Percentiles rank a stretch among this genome's conserved stretches.
These are phyloP conservation scores for Lophius piscatorius DNA, from an alignment of 2,113 vertebrate genomes.

Conservation along the genomic window DNA sequence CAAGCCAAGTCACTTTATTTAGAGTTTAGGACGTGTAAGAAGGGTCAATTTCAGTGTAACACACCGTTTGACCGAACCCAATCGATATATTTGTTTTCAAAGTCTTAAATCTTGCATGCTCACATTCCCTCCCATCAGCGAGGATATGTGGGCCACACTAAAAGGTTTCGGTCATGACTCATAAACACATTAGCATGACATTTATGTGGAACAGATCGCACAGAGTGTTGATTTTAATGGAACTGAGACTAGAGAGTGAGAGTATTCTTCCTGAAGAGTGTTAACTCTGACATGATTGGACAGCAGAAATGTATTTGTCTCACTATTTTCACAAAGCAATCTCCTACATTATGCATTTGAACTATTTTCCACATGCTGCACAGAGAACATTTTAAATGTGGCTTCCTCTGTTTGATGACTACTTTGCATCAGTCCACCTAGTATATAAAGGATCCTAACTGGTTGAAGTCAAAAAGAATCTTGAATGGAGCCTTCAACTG, in stretches of 20 bases:
- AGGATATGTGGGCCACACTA: constrained; percentile 40
- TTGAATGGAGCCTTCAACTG: no score
- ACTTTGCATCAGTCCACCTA: constrained; percentile 41
- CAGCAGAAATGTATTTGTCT: constrained; percentile 26
- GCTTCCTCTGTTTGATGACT: constrained; percentile 14
- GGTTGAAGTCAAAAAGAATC: no score
- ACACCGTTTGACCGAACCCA: neutral
- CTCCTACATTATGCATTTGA: constrained; percentile 47
- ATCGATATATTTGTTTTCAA: constrained; percentile 1
- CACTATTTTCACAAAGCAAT: constrained; percentile 33
- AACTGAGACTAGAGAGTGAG: no score
- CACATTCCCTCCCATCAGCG: constrained; percentile 9
- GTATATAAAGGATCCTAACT: no score
- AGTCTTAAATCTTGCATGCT: constrained; percentile 4
- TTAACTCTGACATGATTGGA: constrained; percentile 33
- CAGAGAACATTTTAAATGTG: constrained; percentile 48
- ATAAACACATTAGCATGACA: constrained; percentile 59
- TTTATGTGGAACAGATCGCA: constrained; percentile 38
- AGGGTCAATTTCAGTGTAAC: neutral
- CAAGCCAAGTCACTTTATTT: constrained; percentile 9
- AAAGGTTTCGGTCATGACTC: constrained; percentile 44
- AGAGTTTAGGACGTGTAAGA: neutral
- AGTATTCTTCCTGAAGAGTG: no score
- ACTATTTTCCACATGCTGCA: constrained; percentile 56
- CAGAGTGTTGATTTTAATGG: constrained; percentile 46